phyloP scores from a whole-genome alignment of 2,797 vertebrate genomes.

The Acanthis flammea region DNA sequence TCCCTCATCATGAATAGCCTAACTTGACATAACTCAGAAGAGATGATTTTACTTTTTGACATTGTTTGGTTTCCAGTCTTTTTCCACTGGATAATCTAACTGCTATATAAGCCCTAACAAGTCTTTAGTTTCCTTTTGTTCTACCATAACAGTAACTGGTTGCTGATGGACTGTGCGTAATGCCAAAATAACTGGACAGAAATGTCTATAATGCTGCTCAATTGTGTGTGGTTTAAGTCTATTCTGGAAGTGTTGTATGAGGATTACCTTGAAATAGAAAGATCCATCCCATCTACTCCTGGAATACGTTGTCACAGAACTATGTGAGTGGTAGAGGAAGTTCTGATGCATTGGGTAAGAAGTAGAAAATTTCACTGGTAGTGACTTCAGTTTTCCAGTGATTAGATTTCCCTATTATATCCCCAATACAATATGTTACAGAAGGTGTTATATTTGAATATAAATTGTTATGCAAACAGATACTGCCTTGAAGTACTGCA shows the following conservation, averaged over 20 bases:
- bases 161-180: neutral
- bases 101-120: neutral
- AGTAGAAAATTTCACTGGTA: neutral
- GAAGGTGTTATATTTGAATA: neutral
- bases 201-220: neutral
- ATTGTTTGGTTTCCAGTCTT: neutral
- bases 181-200: neutral
- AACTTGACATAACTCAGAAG: neutral
- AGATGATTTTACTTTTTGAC: neutral
- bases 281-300: neutral
- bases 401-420: neutral
- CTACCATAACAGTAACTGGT: neutral
- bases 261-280: neutral
- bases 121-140: neutral
- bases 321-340: neutral
- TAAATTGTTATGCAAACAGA: neutral
- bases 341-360: neutral
- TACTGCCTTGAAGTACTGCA: neutral
- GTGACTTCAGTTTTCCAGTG: neutral
- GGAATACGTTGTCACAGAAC: accelerated
- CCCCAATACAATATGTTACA: neutral
- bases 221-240: neutral
- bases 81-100: neutral
- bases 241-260: neutral
- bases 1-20: neutral